A percentile compares a stretch with the other conserved stretches of the same genome.
These are phyloP conservation scores for Notothenia rossii DNA, from an alignment of 2,113 vertebrate genomes.

Conservation along the genomic window DNA sequence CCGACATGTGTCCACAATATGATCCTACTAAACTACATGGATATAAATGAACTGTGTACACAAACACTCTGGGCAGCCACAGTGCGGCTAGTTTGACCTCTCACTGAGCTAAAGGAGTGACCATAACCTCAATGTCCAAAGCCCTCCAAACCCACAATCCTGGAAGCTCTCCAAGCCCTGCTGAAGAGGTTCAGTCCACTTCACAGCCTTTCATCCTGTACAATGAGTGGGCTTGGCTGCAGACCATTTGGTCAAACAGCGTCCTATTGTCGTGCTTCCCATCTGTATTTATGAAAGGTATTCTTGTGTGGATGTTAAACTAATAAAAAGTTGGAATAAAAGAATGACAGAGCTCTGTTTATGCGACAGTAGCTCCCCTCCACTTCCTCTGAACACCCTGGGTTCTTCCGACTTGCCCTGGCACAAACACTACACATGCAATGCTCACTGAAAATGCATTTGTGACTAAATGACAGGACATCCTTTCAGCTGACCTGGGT, in stretches of 20 bases:
- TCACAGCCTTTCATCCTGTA: slow-evolving; percentile 48
- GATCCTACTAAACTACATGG: slow-evolving; percentile 16
- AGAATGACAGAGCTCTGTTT: slow-evolving; percentile 68
- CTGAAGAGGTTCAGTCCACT: slow-evolving; percentile 60
- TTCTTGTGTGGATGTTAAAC: slow-evolving; percentile 67
- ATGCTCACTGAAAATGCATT: slow-evolving; percentile 69
- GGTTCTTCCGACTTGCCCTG: slow-evolving; percentile 74
- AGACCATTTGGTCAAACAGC: slow-evolving; percentile 53
- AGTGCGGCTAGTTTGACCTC: slow-evolving; percentile 74
- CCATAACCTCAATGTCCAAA: slow-evolving; percentile 77
- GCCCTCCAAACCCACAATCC: slow-evolving; percentile 79
- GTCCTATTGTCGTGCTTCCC: slow-evolving; percentile 55
- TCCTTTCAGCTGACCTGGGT: slow-evolving; percentile 75
- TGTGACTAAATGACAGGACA: slow-evolving; percentile 78
- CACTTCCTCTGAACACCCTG: slow-evolving; percentile 68
- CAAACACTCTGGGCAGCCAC: slow-evolving; percentile 62
- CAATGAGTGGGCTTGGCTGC: slow-evolving; percentile 43
- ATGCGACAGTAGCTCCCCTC: slow-evolving; percentile 61
- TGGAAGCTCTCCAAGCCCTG: slow-evolving; percentile 66
- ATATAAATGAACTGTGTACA: slow-evolving; percentile 37
- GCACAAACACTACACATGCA: slow-evolving; percentile 62
- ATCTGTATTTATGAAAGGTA: slow-evolving; percentile 15
- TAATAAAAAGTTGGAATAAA: slow-evolving; percentile 73
- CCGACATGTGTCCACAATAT: slow-evolving; percentile 37
- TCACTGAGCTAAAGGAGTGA: slow-evolving; percentile 64